Base-by-base conservation (phyloP, 2,113 vertebrate genomes). In the Isurus oxyrinchus region DNA sequence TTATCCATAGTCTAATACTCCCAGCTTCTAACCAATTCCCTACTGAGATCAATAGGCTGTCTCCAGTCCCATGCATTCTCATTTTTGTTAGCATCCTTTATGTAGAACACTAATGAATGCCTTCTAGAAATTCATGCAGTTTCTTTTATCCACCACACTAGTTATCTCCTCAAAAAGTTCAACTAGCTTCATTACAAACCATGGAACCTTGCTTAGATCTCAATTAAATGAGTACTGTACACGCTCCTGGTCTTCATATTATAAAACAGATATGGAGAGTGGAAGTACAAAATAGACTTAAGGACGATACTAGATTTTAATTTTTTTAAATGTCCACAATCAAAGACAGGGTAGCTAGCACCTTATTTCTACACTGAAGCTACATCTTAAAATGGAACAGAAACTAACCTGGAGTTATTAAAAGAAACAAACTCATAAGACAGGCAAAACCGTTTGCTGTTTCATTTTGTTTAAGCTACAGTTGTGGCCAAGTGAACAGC, bases 321-420 rank as follows among this genome's bases (percentile, higher is more conserved):
- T 72, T 27, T 72, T 53, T 55, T 72, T 35, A 35, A 55, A 72
- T 44, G 21, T 53, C 94, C 66, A 69, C 11, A 72, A 2, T 72
- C 94, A 53, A 95, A 95, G 25, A 53, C 66, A 72, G 49, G 13
- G 5, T 21, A 76, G 5, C 94, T 69, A 16, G 44, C 94, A 72
- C 76, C 94, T 95, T 67, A 40, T 95, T 95, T 95, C 94, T 95
- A 69, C 31, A 44, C 44, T 95, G 66, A 55, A 69, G 67, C 44
- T 0, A 76, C 11, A 53, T 95, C 94, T 72, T 95, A 95, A 95
- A 72, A 95, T 95, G 67, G 94, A 72, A 49, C 94, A 31, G 94
- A 95, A 95, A 95, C 44, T 49, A 72, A 31, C 31, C 5, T 76
- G 94, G 44, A 95, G 94, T 69, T 95, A 72, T 72, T 95, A 76